Evolutionary conservation across 2,888 invertebrate species (phyloP).

Genomic region (Octonoba sinensis): DNA sequence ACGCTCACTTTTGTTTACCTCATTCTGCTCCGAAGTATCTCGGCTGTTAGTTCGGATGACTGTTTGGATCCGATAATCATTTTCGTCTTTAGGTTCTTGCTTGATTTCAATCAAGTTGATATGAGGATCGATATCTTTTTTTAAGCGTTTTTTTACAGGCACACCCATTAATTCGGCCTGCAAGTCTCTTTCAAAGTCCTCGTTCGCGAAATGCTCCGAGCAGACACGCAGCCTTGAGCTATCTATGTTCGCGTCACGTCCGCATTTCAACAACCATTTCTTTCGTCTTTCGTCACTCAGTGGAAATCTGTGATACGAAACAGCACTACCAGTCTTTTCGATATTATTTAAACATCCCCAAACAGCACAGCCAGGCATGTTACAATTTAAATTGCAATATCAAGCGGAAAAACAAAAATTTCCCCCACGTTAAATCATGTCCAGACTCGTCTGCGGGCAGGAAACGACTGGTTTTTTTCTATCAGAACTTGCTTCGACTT

Average conservation of each 20-base stretch:
- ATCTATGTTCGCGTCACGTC: conserved; percentile 3
- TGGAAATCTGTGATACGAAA: conserved; percentile 23
- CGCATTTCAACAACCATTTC: conserved; percentile 30
- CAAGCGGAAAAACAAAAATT: too few species aligned
- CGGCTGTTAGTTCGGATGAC: too few species aligned
- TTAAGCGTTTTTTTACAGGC: conserved; percentile 8
- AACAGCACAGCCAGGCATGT: conserved; percentile 12
- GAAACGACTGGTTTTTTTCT: too few species aligned
- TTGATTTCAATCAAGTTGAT: conserved; percentile 31
- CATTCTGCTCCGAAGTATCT: too few species aligned
- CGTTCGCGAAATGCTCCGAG: conserved; percentile 22
- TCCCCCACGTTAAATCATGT: too few species aligned
- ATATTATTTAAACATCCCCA: background rate
- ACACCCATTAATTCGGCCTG: conserved; percentile 1
- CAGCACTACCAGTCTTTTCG: background rate
- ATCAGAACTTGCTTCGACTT: too few species aligned
- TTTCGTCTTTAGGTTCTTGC: conserved; percentile 13
- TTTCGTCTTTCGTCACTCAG: conserved; percentile 6
- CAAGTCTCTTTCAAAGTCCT: conserved; percentile 17
- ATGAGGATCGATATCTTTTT: conserved; percentile 15
- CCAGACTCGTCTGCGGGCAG: too few species aligned
- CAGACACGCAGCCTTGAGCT: conserved; percentile 13
- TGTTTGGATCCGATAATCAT: too few species aligned
- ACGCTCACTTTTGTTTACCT: too few species aligned
- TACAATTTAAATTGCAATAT: background rate